phyloP scores from a whole-genome alignment of 2,113 vertebrate genomes.

The Micronisus gabar region DNA sequence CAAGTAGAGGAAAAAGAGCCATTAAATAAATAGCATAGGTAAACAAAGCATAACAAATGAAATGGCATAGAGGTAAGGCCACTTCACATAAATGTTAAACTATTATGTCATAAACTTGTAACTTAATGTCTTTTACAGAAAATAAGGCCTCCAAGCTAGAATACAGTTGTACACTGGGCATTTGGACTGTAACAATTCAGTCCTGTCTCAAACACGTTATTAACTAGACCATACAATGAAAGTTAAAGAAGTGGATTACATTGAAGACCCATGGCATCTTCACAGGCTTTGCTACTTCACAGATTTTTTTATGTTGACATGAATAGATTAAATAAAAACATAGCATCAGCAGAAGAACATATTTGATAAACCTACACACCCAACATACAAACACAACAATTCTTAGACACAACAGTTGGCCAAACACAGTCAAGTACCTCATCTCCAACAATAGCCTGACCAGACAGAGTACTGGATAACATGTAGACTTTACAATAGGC shows the following conservation, averaged over 20 bases:
- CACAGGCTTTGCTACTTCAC: neutral
- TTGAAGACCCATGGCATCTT: neutral
- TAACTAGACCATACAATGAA: neutral
- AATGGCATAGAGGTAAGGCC: neutral
- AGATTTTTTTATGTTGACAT: neutral
- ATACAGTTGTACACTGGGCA: neutral
- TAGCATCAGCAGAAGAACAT: neutral
- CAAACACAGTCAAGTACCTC: neutral
- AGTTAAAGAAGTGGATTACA: neutral
- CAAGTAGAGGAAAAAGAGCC: neutral
- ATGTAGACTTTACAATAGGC: neutral
- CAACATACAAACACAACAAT: neutral
- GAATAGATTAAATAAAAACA: neutral
- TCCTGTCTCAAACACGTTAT: neutral
- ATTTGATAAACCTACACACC: neutral
- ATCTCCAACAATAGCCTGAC: neutral
- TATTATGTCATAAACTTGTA: neutral
- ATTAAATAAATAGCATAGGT: neutral
- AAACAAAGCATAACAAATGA: neutral
- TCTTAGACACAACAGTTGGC: neutral
- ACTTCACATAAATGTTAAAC: neutral
- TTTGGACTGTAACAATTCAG: neutral
- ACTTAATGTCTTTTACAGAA: neutral
- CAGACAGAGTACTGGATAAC: neutral
- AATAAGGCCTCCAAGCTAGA: neutral